Evolutionary conservation across 2,113 vertebrate species (phyloP), one percentile per base, ranked within the genome.

Genomic region (Ictalurus furcatus): DNA sequence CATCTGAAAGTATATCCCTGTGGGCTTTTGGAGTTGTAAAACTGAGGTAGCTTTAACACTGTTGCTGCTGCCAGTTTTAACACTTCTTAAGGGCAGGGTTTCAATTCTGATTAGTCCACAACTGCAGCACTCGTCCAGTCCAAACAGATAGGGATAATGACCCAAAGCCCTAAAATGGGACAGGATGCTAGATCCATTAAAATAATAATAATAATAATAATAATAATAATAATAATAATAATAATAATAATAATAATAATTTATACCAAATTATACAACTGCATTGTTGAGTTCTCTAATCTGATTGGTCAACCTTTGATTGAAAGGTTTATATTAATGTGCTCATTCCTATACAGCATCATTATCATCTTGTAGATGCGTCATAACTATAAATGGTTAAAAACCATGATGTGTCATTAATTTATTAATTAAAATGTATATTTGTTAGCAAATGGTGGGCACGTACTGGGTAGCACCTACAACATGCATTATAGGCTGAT

Each of bases 1-100:
- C 91, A 89, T 92, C 89, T 88, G 84, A 28, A 84, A 90, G 73
- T 88, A 93, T 78, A 88, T 92, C 92, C 92, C 93, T 86, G 86
- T 85, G 92, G 91, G 90, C 76, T 82, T 82, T 91, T 91, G 87
- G 89, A 84, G 87, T 90, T 85, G 93, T 92, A 94, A 91, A 94
- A 86, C 86, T 79, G 74, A 92, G 92, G 87, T 87, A 89, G 84
- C 89, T 92, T 87, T 93, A 93, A 92, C 93, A 91, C 91, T 88
- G 91, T 91, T 89, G 89, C 88, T 86, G 90, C 90, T 91, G 93
- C 90, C 88, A 88, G 92, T 93, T 93, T 80, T 87, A 89, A 80
- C 90, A 91, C 88, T 11, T 91, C 40, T 89, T 91, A 85, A 80
- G 40, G 52, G 52, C 48, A 54, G 30, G 17, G 80, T 84, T 84